Conservation (phyloP, 2,797 vertebrate species). For the Diplodus puntazzo region DNA sequence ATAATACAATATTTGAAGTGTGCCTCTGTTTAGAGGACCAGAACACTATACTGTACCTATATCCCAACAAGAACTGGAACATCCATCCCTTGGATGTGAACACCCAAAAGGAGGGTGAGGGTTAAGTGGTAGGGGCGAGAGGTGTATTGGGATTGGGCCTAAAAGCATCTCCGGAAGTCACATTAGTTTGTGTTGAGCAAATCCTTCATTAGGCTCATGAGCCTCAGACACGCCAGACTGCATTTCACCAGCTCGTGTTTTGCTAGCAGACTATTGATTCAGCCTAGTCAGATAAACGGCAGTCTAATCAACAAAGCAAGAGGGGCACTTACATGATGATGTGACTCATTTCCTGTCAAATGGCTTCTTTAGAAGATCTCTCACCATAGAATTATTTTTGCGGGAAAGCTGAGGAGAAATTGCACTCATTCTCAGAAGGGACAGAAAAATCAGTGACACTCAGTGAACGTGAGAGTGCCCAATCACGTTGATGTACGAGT, state of each 20-base stretch:
- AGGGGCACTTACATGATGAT: background rate
- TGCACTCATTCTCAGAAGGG: background rate
- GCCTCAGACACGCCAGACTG: conserved; percentile 10
- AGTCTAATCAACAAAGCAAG: background rate
- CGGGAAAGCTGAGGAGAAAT: background rate
- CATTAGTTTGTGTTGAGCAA: background rate
- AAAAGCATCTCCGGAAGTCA: conserved; percentile 3
- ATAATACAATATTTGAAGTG: too few relatives aligned
- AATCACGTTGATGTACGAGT: background rate
- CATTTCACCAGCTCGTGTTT: conserved; percentile 32
- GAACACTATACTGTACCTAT: too few relatives aligned
- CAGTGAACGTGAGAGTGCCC: background rate
- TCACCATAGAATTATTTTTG: background rate
- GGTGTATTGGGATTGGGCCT: background rate
- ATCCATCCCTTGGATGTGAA: too few relatives aligned
- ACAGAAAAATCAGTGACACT: too few relatives aligned
- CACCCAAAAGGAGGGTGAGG: too few relatives aligned
- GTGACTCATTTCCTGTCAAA: background rate
- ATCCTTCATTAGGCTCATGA: conserved; percentile 10
- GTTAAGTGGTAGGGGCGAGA: too few relatives aligned
- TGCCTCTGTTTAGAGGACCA: too few relatives aligned
- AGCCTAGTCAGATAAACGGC: conserved; percentile 12
- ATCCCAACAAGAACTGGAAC: too few relatives aligned
- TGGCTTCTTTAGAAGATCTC: background rate
- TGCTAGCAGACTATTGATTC: conserved; percentile 25